A percentile compares a stretch with the other conserved stretches of the same genome.
Conservation (phyloP, 2,797 vertebrate genomes). For the Pseudochirops corinnae region DNA sequence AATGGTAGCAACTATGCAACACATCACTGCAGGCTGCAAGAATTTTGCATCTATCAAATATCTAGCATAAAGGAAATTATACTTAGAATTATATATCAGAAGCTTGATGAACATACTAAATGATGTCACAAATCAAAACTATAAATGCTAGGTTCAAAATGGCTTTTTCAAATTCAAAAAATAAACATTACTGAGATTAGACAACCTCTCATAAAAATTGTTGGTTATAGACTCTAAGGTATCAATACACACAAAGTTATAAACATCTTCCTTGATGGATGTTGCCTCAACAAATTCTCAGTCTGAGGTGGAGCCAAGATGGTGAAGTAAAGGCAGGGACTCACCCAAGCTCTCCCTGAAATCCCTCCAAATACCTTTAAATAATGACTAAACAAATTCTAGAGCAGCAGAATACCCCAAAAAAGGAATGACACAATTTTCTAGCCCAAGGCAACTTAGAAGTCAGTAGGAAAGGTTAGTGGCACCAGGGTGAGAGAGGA, state of each 20-base stretch:
- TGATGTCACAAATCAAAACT: not conserved
- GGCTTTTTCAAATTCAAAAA: not conserved
- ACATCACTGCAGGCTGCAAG: not conserved
- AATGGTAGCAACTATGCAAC: not conserved
- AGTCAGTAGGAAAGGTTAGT: no score
- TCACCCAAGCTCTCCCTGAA: no score
- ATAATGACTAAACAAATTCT: no score
- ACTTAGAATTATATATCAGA: not conserved
- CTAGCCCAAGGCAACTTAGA: no score
- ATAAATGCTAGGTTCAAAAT: not conserved
- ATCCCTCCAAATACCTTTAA: no score
- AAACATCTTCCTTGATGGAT: not conserved
- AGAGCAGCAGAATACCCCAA: no score
- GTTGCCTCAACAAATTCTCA: not conserved
- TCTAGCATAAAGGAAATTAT: not conserved
- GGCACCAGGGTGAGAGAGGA: no score
- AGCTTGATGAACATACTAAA: not conserved
- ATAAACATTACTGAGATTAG: not conserved
- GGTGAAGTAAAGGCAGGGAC: no score
- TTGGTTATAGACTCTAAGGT: not conserved
- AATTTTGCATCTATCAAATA: not conserved
- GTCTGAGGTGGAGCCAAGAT: not conserved
- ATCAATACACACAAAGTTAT: not conserved
- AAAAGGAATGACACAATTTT: no score
- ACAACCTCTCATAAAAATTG: not conserved